phyloP scores from a whole-genome alignment of 2,797 vertebrate genomes.

The Pristis pectinata region DNA sequence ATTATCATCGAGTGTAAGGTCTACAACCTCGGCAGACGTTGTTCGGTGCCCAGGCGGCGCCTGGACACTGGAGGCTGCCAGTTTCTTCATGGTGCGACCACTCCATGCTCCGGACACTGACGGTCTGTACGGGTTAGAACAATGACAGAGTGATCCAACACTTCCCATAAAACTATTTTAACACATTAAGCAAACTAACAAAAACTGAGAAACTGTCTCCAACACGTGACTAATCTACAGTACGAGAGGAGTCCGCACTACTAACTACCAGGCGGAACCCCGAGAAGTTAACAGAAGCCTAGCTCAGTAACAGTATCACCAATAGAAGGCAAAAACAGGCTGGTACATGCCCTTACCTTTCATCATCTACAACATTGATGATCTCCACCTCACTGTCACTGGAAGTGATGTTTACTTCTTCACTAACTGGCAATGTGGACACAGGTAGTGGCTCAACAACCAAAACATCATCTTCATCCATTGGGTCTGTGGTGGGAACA shows the following conservation, averaged over 20 bases:
- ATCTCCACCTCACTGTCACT: constrained; percentile 33
- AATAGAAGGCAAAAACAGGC: too few species aligned
- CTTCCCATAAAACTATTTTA: neutral
- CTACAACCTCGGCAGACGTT: constrained; percentile 18
- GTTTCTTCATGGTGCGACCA: constrained; percentile 5
- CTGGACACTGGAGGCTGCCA: neutral
- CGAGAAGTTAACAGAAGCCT: too few species aligned
- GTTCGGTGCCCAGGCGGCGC: constrained; percentile 23
- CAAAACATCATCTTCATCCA: constrained; percentile 32
- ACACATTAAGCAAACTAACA: neutral
- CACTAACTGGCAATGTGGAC: constrained; percentile 27
- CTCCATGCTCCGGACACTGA: constrained; percentile 8
- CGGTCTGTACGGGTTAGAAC: neutral
- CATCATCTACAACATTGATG: constrained; percentile 36
- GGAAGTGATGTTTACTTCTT: constrained; percentile 32
- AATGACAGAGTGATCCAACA: neutral
- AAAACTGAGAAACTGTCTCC: neutral
- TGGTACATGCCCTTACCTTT: neutral
- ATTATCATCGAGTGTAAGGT: constrained; percentile 29
- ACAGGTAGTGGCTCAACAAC: constrained; percentile 30
- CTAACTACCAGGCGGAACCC: neutral
- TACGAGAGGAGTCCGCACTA: neutral
- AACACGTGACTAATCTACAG: neutral
- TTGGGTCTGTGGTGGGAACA: neutral
- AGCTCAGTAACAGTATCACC: neutral